Evolutionary conservation across 2,888 invertebrate species (phyloP).

Genomic region (Chamaedrilus cognettii): DNA sequence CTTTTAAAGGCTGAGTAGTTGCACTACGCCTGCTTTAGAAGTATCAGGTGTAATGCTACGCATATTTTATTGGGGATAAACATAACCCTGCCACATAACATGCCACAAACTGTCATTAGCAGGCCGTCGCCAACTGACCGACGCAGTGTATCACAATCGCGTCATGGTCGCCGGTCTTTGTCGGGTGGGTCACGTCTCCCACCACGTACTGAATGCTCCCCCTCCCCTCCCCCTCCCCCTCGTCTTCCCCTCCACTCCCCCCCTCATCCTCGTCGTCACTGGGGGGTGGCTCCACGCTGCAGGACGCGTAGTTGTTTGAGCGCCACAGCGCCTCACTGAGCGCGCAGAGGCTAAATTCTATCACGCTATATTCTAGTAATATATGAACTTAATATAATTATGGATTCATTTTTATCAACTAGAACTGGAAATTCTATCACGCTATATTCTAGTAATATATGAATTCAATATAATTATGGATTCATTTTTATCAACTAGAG

Average conservation of each 20-base stretch:
- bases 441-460: too few relatives aligned
- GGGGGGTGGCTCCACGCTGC: constrained; percentile 42
- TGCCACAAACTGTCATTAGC: background rate
- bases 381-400: too few relatives aligned
- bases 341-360: too few relatives aligned
- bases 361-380: too few relatives aligned
- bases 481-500: too few relatives aligned
- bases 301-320: constrained; percentile 46
- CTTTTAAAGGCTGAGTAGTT: too few relatives aligned
- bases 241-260: constrained; percentile 31
- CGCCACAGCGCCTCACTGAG: constrained; percentile 50
- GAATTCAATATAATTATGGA: too few relatives aligned
- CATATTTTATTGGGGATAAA: too few relatives aligned
- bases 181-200: constrained; percentile 59
- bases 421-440: too few relatives aligned
- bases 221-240: constrained; percentile 23
- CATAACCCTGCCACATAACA: background rate
- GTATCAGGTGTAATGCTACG: too few relatives aligned
- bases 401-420: too few relatives aligned
- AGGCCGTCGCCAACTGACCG: constrained; percentile 49
- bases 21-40: too few relatives aligned
- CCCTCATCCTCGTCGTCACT: constrained; percentile 36
- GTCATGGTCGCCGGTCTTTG: constrained; percentile 32
- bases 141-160: constrained; percentile 59
- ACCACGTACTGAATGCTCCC: constrained; percentile 52